Conservation (phyloP, 2,113 vertebrate genomes). For the Notarius quadriscutis region DNA sequence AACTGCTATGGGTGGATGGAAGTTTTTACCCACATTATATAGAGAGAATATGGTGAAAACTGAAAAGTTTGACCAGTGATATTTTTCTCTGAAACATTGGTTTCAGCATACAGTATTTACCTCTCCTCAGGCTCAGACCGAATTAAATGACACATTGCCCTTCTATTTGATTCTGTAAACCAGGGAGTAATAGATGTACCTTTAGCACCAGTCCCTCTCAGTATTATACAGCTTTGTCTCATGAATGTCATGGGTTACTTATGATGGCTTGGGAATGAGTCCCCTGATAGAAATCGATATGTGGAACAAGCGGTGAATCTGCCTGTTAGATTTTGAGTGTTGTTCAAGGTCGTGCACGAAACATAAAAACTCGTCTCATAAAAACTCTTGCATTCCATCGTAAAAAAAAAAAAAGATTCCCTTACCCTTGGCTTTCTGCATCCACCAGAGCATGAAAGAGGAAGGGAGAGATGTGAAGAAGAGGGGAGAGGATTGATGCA, state of each 20-base stretch:
- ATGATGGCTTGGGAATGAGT: constrained; percentile 35
- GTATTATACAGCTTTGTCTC: constrained; percentile 42
- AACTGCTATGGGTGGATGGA: no score
- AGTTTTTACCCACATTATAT: not conserved
- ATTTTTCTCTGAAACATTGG: constrained; percentile 25
- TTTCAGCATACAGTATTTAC: constrained; percentile 12
- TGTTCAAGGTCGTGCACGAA: constrained; percentile 37
- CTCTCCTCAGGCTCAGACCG: not conserved
- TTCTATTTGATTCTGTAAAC: constrained; percentile 27
- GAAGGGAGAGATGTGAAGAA: not conserved
- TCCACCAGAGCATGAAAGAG: not conserved
- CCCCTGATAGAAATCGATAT: constrained; percentile 45
- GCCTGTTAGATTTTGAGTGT: constrained; percentile 22
- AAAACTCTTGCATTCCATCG: constrained; percentile 32
- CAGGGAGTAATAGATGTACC: constrained; percentile 36
- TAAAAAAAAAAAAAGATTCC: constrained; percentile 39
- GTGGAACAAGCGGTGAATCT: constrained; percentile 43
- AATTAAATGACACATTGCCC: constrained; percentile 31
- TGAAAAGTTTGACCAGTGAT: not conserved
- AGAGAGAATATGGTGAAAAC: not conserved
- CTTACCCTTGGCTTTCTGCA: constrained; percentile 15
- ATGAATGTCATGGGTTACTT: constrained; percentile 41
- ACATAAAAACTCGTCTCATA: constrained; percentile 18
- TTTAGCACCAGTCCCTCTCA: constrained; percentile 7
- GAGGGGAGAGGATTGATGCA: not conserved